These are phyloP conservation scores for Druon quercuslanigerum DNA, from an alignment of 1,140 invertebrate species.

Conservation along the genomic window DNA sequence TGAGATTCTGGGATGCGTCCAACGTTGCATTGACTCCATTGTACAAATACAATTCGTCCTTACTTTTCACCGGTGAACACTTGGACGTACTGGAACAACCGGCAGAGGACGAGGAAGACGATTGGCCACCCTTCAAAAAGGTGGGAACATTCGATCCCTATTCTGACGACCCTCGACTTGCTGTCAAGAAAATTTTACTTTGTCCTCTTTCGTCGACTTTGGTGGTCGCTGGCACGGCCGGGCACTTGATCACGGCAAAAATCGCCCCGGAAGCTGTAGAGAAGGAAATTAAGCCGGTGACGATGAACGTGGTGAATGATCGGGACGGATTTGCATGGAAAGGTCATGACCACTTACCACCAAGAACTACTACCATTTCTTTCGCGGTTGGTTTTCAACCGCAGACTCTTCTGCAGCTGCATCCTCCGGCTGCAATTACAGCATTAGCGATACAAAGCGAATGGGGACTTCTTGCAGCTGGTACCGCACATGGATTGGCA, in stretches of 20 bases:
- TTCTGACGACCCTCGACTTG: conserved; percentile 95
- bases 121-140: conserved; percentile 94
- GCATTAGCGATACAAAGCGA: conserved; percentile 91
- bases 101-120: conserved; percentile 84
- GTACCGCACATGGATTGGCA: conserved; percentile 96
- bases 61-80: conserved; percentile 84
- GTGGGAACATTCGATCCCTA: conserved; percentile 97
- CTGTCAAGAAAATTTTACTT: conserved; percentile 92
- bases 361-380: conserved; percentile 75
- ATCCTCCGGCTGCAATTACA: conserved; percentile 95
- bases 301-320: conserved; percentile 93
- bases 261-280: conserved; percentile 81
- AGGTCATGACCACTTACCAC: conserved; percentile 91
- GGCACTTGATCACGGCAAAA: conserved; percentile 90
- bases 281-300: conserved; percentile 79
- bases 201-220: conserved; percentile 90
- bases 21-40: conserved; percentile 87
- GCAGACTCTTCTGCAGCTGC: conserved; percentile 87
- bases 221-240: conserved; percentile 94
- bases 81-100: conserved; percentile 72
- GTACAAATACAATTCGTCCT: conserved; percentile 90
- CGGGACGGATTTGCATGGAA: conserved; percentile 98
- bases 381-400: conserved; percentile 86
- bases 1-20: conserved; percentile 95
- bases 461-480: conserved; percentile 93